Conservation (phyloP, 1,140 invertebrate genomes). For the Chionoecetes opilio region DNA sequence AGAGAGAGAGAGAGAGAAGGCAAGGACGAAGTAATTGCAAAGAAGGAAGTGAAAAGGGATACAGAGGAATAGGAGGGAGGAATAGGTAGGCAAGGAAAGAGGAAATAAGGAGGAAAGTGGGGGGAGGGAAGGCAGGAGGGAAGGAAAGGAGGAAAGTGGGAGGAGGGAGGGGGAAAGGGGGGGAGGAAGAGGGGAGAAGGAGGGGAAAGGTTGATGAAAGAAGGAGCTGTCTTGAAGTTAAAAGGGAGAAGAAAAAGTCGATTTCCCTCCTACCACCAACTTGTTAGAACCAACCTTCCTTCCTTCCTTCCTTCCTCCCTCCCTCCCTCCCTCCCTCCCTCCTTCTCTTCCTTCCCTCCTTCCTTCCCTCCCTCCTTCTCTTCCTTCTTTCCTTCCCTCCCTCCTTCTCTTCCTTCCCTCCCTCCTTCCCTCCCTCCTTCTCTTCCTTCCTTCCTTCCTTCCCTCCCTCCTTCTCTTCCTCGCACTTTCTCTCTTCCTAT, state of each 20-base stretch:
- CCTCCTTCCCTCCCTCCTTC: neutral
- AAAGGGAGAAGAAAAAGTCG: constrained; percentile 8
- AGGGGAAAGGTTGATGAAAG: neutral
- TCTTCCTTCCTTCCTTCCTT: neutral
- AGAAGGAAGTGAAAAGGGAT: neutral
- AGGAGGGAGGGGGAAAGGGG: neutral
- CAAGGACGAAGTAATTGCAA: neutral
- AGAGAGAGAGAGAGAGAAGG: constrained; percentile 39
- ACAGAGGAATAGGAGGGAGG: neutral
- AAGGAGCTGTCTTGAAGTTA: neutral
- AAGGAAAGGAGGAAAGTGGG: neutral
- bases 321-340: neutral
- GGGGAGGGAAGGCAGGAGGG: neutral
- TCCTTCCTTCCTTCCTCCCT: neutral
- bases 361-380: too few relatives aligned
- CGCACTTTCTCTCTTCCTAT: neutral
- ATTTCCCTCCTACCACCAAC: neutral
- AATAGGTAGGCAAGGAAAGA: neutral
- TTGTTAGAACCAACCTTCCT: neutral
- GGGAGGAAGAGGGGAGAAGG: neutral
- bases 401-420: too few relatives aligned
- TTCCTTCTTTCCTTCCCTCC: too few relatives aligned
- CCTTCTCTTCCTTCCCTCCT: too few relatives aligned
- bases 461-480: neutral
- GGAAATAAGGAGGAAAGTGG: neutral